phyloP scores from a whole-genome alignment of 2,888 invertebrate species.

The Ophion costatus region DNA sequence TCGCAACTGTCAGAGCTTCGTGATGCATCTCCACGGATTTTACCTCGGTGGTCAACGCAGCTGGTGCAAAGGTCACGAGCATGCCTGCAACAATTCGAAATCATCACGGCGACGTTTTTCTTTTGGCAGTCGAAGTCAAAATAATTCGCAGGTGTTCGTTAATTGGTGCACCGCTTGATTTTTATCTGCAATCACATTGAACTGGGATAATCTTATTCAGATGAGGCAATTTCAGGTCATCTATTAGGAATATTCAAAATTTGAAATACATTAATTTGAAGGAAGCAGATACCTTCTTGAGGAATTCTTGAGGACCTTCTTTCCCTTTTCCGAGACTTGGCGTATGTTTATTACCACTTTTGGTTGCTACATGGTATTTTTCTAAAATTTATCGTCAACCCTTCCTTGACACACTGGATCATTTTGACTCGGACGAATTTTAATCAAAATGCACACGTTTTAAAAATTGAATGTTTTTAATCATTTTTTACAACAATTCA shows the following conservation, averaged over 20 bases:
- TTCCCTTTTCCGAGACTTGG: no score
- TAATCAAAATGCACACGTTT: no score
- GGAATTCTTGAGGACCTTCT: no score
- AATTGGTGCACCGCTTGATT: neutral
- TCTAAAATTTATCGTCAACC: no score
- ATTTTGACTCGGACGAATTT: no score
- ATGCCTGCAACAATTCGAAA: constrained; percentile 80
- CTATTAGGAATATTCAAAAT: neutral
- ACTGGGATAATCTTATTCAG: neutral
- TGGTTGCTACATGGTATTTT: no score
- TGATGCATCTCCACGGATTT: constrained; percentile 99
- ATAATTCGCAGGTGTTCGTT: neutral
- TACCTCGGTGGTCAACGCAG: constrained; percentile 98
- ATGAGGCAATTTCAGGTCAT: neutral
- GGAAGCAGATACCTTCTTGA: no score
- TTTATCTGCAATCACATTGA: neutral
- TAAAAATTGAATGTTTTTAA: no score
- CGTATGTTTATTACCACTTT: no score
- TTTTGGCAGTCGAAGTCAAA: neutral
- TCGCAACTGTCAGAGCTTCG: constrained; percentile 97
- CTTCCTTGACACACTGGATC: no score
- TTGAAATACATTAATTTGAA: neutral
- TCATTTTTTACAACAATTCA: no score
- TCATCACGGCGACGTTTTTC: neutral
- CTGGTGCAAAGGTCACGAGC: constrained; percentile 99